These are phyloP conservation scores for Druceiella hillmani DNA, from an alignment of 2,888 invertebrate genomes.

Conservation along the genomic window DNA sequence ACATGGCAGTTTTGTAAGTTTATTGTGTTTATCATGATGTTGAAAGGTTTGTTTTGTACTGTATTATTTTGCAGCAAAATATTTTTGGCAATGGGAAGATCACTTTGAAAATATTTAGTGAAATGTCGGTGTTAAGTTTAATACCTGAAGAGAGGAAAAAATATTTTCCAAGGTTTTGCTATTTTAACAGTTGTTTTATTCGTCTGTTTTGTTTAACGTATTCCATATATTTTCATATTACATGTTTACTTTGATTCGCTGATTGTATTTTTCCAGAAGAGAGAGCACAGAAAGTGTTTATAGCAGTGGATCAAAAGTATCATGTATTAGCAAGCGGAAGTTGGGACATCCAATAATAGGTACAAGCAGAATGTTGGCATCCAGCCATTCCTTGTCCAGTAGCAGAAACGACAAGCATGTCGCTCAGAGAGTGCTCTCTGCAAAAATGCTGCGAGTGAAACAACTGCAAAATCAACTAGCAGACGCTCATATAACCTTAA, in stretches of 20 bases:
- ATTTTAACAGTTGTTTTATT: neutral
- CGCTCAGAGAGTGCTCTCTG: conserved; percentile 65
- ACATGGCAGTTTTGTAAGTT: too few species aligned
- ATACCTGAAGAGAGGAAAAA: conserved; percentile 46
- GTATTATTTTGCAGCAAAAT: too few species aligned
- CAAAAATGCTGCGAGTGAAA: conserved; percentile 68
- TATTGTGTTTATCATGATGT: too few species aligned
- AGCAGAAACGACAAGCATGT: conserved; percentile 35
- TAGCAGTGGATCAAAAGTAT: conserved; percentile 44
- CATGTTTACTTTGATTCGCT: neutral
- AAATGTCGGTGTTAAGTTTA: conserved; percentile 48
- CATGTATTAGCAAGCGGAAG: conserved; percentile 35
- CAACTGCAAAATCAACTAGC: conserved; percentile 74
- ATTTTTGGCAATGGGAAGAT: too few species aligned
- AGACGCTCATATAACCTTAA: conserved; percentile 72
- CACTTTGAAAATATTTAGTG: conserved; percentile 30
- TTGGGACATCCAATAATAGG: conserved; percentile 31
- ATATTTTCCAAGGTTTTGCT: conserved; percentile 26
- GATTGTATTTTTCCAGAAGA: conserved; percentile 30
- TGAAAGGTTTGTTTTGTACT: too few species aligned
- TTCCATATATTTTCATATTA: neutral
- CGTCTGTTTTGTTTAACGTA: neutral
- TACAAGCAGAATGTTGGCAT: conserved; percentile 30
- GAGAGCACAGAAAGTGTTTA: conserved; percentile 44
- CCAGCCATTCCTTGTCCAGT: conserved; percentile 28